phyloP scores from a whole-genome alignment of 2,113 vertebrate genomes.

The Albula glossodonta region DNA sequence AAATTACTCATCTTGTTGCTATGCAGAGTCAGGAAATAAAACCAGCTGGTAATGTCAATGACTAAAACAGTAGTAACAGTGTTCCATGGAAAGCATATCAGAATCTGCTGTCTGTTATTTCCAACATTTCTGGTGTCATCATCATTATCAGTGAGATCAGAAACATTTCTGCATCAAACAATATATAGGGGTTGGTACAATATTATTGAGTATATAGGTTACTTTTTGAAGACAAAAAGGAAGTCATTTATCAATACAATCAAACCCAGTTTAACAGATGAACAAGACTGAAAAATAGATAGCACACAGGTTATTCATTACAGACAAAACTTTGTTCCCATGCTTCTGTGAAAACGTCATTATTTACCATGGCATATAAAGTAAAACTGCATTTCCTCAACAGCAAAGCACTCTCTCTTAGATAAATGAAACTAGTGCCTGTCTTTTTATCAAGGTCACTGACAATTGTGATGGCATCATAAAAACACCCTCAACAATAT shows the following conservation, averaged over 20 bases:
- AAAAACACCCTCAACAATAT: neutral
- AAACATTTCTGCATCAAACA: neutral
- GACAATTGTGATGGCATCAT: too few relatives aligned
- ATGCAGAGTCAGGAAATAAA: constrained; percentile 22
- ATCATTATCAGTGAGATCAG: neutral
- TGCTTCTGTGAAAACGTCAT: too few relatives aligned
- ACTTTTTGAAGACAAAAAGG: neutral
- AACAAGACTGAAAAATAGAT: neutral
- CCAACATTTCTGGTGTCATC: neutral
- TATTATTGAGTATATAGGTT: neutral
- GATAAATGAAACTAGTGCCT: too few relatives aligned
- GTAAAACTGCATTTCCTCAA: neutral
- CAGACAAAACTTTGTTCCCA: neutral
- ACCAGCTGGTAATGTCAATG: neutral
- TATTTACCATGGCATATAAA: neutral
- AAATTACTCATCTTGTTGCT: constrained; percentile 42
- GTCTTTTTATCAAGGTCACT: too few relatives aligned
- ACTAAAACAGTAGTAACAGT: constrained; percentile 10
- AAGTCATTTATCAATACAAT: neutral
- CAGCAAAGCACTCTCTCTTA: too few relatives aligned
- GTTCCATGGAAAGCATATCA: neutral
- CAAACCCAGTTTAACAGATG: neutral
- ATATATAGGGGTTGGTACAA: neutral
- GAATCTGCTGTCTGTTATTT: neutral
- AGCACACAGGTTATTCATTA: neutral